Percentiles rank a stretch among this genome's conserved stretches.
Conservation (phyloP, 2,888 invertebrate genomes). For the Bombyx huttoni region DNA sequence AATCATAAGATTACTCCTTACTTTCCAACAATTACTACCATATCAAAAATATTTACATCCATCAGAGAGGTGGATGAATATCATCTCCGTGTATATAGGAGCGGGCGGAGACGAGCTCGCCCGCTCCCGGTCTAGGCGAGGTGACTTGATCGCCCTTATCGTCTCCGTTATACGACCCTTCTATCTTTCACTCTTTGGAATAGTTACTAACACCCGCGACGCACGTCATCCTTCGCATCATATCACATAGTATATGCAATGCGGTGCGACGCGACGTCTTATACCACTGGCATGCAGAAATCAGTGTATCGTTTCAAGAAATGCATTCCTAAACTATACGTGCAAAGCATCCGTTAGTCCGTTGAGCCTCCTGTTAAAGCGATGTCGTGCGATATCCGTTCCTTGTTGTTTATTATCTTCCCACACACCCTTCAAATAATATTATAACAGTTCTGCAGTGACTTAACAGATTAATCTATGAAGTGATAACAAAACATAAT, state of each 20-base stretch:
- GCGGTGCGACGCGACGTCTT: conserved; percentile 1
- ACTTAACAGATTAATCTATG: conserved; percentile 62
- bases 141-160: conserved; percentile 8
- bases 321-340: conserved; percentile 35
- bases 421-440: conserved; percentile 50
- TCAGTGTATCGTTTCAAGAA: conserved; percentile 30
- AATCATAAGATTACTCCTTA: conserved; percentile 59
- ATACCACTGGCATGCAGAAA: conserved; percentile 25
- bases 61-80: conserved; percentile 15
- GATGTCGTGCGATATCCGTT: conserved; percentile 37
- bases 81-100: conserved; percentile 3
- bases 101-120: neutral
- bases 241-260: conserved; percentile 13
- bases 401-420: conserved; percentile 29
- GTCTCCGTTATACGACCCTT: conserved; percentile 27
- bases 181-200: conserved; percentile 43
- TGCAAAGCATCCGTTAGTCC: conserved; percentile 39
- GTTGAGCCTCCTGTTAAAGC: conserved; percentile 55
- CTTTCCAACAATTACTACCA: conserved; percentile 61
- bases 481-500: conserved; percentile 61
- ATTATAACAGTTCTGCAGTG: conserved; percentile 36
- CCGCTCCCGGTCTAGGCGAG: neutral
- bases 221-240: conserved; percentile 18
- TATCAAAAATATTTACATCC: conserved; percentile 55
- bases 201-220: conserved; percentile 44